phyloP scores from a whole-genome alignment of 2,113 vertebrate genomes.

The western clawed frog (Xenopus tropicalis) region DNA sequence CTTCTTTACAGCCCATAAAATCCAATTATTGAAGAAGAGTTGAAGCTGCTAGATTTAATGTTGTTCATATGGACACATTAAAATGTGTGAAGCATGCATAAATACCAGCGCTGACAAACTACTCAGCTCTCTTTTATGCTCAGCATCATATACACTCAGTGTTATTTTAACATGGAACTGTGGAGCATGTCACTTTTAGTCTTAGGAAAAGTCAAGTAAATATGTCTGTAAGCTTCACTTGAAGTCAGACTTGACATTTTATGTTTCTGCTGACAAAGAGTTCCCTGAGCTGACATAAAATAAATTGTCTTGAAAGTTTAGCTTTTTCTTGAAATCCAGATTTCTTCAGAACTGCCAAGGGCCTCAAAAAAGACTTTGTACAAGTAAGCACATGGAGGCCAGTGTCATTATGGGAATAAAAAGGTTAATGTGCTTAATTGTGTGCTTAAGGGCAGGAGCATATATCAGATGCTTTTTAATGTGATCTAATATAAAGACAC shows the following conservation, averaged over 20 bases:
- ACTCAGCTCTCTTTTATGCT: conserved; percentile 36
- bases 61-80: conserved; percentile 54
- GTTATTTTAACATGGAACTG: conserved; percentile 34
- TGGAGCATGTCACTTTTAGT: conserved; percentile 38
- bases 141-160: conserved; percentile 38
- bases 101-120: conserved; percentile 48
- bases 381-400: background rate
- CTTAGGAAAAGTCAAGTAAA: conserved; percentile 36
- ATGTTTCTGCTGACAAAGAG: conserved; percentile 47
- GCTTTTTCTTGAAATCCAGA: conserved; percentile 46
- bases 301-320: conserved; percentile 43
- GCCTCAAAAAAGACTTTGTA: background rate
- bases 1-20: conserved; percentile 56
- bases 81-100: conserved; percentile 49
- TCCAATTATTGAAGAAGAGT: conserved; percentile 57
- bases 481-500: background rate
- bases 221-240: conserved; percentile 46
- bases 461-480: conserved; percentile 1
- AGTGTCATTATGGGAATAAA: background rate
- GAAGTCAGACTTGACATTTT: conserved; percentile 49
- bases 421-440: conserved; percentile 10
- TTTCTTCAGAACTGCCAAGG: conserved; percentile 17
- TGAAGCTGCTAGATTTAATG: conserved; percentile 57
- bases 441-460: conserved; percentile 6
- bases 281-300: conserved; percentile 46